Conservation (phyloP, 2,113 vertebrate species). For the Vulpes vulpes region DNA sequence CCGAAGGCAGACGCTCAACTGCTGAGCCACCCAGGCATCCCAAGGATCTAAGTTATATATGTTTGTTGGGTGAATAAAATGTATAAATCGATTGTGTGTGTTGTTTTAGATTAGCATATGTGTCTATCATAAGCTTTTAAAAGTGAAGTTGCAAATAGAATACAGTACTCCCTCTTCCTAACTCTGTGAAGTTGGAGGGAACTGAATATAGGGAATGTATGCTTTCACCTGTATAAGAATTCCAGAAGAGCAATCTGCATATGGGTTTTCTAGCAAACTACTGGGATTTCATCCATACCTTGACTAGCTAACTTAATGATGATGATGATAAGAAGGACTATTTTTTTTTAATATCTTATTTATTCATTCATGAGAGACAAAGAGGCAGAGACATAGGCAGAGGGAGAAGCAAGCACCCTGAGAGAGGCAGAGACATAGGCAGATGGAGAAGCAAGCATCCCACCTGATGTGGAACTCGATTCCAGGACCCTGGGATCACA, state of each 20-base stretch:
- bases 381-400: too few relatives aligned
- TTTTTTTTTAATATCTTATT: too few relatives aligned
- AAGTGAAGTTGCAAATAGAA: neutral
- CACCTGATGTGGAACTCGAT: too few relatives aligned
- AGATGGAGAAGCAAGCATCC: too few relatives aligned
- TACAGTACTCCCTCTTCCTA: neutral
- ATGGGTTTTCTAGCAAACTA: conserved; percentile 22
- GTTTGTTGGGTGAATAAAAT: conserved; percentile 31
- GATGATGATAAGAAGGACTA: too few relatives aligned
- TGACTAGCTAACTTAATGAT: neutral
- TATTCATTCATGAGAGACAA: too few relatives aligned
- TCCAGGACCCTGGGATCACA: too few relatives aligned
- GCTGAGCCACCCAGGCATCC: too few relatives aligned
- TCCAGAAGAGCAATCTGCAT: neutral
- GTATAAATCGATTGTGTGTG: neutral
- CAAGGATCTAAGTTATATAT: neutral
- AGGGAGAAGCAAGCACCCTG: too few relatives aligned
- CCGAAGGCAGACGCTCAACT: too few relatives aligned
- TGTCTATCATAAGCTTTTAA: neutral
- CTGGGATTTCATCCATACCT: neutral
- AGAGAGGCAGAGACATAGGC: too few relatives aligned
- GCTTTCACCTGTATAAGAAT: neutral
- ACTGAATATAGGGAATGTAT: neutral
- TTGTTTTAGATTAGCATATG: conserved; percentile 1
- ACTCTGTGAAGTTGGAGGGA: neutral